phyloP scores from a whole-genome alignment of 2,888 invertebrate species.

The Eupithecia centaureata region DNA sequence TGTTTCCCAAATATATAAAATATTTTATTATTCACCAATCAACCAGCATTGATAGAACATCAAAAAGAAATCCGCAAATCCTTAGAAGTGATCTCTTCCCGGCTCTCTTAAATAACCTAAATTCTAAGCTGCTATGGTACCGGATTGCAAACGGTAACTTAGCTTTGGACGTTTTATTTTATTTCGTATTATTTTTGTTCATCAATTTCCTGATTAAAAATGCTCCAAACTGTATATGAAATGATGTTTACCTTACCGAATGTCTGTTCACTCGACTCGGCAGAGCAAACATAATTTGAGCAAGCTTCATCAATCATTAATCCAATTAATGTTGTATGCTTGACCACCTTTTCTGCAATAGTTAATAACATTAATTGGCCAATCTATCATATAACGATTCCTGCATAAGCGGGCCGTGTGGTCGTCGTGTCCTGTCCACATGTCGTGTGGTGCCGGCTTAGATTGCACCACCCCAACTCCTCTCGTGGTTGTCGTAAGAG shows the following conservation, averaged over 20 bases:
- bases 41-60: too few relatives aligned
- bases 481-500: too few relatives aligned
- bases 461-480: too few relatives aligned
- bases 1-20: too few relatives aligned
- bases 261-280: not conserved
- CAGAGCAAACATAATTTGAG: constrained; percentile 13
- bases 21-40: too few relatives aligned
- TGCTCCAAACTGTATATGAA: not conserved
- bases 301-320: constrained; percentile 18
- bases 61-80: too few relatives aligned
- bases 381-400: not conserved
- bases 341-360: constrained; percentile 24
- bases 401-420: too few relatives aligned
- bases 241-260: not conserved
- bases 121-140: not conserved
- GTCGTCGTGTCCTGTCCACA: too few relatives aligned
- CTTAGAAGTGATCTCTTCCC: too few relatives aligned
- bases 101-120: not conserved
- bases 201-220: not conserved
- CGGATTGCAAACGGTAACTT: not conserved
- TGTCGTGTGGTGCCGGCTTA: too few relatives aligned
- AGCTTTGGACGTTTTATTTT: too few relatives aligned
- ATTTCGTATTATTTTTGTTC: too few relatives aligned
- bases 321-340: constrained; percentile 25
- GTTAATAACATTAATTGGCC: constrained; percentile 17